Evolutionary conservation across 2,797 vertebrate genomes (phyloP), one percentile per base, ranked within the genome.

Genomic region (Dipus sagitta): DNA sequence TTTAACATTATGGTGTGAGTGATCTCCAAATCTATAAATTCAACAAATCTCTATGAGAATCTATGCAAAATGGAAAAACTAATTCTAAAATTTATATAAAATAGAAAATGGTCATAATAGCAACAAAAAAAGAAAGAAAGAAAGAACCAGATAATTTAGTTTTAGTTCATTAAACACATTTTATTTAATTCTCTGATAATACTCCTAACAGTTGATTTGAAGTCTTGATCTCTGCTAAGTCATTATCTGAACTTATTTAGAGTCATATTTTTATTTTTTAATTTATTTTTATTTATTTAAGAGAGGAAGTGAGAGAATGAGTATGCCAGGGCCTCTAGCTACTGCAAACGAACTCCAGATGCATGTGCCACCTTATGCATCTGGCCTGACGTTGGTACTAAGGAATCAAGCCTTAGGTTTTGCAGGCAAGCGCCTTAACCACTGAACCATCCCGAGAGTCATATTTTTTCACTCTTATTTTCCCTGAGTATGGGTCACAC

Each of bases 81-180:
- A 14, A 81, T 70, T 82, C 60, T 70, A 78, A 93, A 82, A 38
- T 60, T 88, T 83, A 38, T 7, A 38, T 15, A 30, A 24, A 86
- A 87, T 3, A 71, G 21, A 15, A 72, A 94, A 88, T 21, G 14
- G 67, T n/a, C 32, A 88, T 47, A 93, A 92, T 65, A 77, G 14
- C 6, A 26, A 32, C 67, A 86, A 65, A 5, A 42, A 64, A 74
- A 20, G 18, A 67, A 87, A 38, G 38, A 74, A 68, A 10, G 38
- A 62, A 42, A 78, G 15, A 87, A 70, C 14, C 62, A 87, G 47
- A 58, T 60, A 15, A 65, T 70, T 95, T 81, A 75, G 75, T 92
- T 94, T 95, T 90, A 91, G 12, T 65, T 86, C 60, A 75, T 24
- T 64, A 38, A 82, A 21, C 15, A 24, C 62, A 85, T 81, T 94